Percentiles rank a stretch among this genome's conserved stretches.
phyloP scores from a whole-genome alignment of 1,140 invertebrate genomes.

The Cylas formicarius region DNA sequence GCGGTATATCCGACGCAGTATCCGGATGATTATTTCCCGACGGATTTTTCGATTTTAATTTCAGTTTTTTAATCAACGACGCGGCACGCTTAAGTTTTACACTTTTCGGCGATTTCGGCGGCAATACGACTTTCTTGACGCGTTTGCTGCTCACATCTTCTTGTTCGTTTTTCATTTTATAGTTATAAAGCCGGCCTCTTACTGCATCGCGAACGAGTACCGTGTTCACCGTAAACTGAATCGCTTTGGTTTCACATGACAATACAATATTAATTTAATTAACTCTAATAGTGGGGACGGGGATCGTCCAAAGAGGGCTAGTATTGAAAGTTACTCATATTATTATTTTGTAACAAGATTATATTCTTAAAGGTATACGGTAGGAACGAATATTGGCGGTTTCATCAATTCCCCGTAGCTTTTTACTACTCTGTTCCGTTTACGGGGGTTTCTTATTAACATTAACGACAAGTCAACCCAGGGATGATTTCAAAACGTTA shows the following conservation, averaged over 20 bases:
- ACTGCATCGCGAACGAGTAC: slow-evolving; percentile 22
- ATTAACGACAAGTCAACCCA: not conserved
- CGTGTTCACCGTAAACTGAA: slow-evolving; percentile 13
- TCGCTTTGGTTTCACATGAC: slow-evolving; percentile 15
- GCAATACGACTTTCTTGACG: slow-evolving; percentile 22
- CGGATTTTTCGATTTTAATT: slow-evolving; percentile 20
- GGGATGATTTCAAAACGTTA: not conserved
- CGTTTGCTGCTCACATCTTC: slow-evolving; percentile 17
- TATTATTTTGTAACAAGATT: not conserved
- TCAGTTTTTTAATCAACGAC: slow-evolving; percentile 30
- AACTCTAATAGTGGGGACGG: slow-evolving; percentile 4
- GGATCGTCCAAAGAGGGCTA: slow-evolving; percentile 1
- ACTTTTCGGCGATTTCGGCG: slow-evolving; percentile 23
- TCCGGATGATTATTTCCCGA: slow-evolving; percentile 11
- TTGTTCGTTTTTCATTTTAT: slow-evolving; percentile 30
- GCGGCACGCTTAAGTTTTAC: slow-evolving; percentile 22
- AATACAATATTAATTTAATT: slow-evolving; percentile 12
- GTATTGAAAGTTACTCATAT: not conserved
- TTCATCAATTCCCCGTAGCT: too few species aligned
- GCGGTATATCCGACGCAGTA: slow-evolving; percentile 10
- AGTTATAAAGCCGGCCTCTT: slow-evolving; percentile 6
- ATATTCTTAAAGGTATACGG: too few species aligned
- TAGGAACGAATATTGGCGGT: too few species aligned
- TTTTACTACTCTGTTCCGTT: too few species aligned
- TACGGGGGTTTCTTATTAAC: too few species aligned